Conservation (phyloP, 1,140 invertebrate genomes). For the Nymphalis io region DNA sequence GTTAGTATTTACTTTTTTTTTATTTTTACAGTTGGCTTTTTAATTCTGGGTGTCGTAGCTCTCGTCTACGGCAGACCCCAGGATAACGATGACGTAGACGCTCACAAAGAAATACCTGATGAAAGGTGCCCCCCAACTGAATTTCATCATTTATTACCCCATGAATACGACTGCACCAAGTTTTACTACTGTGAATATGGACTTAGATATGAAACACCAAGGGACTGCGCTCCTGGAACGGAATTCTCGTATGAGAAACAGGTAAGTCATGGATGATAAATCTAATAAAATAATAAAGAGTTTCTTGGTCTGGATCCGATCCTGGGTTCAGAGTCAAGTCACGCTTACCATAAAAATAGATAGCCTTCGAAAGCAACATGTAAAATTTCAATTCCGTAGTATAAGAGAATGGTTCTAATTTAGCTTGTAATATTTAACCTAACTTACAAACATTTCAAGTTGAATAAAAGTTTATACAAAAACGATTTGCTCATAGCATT, state of each 20-base stretch:
- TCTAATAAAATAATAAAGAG: too few relatives aligned
- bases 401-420: too few relatives aligned
- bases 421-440: too few relatives aligned
- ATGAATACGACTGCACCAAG: conserved; percentile 64
- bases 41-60: conserved; percentile 47
- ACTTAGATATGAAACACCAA: conserved; percentile 33
- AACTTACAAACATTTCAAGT: too few relatives aligned
- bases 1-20: neutral
- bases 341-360: too few relatives aligned
- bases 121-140: conserved; percentile 34
- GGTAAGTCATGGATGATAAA: conserved; percentile 43
- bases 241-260: conserved; percentile 54
- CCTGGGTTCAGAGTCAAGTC: too few relatives aligned
- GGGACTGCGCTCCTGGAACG: conserved; percentile 52
- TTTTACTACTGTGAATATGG: conserved; percentile 71
- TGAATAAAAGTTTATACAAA: too few relatives aligned
- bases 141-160: conserved; percentile 57
- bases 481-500: too few relatives aligned
- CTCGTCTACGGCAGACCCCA: conserved; percentile 41
- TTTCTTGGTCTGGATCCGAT: too few relatives aligned
- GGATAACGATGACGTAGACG: neutral
- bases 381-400: too few relatives aligned
- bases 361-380: too few relatives aligned
- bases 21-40: conserved; percentile 45
- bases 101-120: neutral